Base-by-base conservation (phyloP, 1,140 invertebrate species). In the Trichonephila clavata region DNA sequence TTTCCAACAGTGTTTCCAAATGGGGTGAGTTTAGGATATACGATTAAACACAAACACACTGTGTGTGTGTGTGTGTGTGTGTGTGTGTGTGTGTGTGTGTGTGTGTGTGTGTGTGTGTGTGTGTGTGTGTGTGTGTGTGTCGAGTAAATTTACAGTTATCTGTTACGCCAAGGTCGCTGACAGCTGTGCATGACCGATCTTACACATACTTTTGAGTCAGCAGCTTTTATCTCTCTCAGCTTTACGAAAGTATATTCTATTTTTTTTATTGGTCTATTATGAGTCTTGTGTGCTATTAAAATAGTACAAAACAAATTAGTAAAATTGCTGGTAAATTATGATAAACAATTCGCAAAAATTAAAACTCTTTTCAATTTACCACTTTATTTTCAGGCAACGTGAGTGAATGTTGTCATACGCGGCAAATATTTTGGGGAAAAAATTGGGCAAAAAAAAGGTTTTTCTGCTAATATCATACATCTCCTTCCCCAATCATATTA, bases 121-220 rank as follows among this genome's bases (percentile, higher is more conserved):
- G n/a, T n/a, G n/a, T n/a, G n/a, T n/a, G n/a, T n/a, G n/a, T n/a
- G n/a, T n/a, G n/a, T n/a, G n/a, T 39, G 80, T 59, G 50, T 59
- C 83, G 10, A 21, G 50, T 24, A 84, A 50, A 59, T 84, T 84
- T 84, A 84, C 57, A 59, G 59, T 50, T 59, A 59, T 57, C 43
- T 84, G 43, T 24, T 59, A 57, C 81, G 21, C 24, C 83, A 84
- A 84, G 83, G 83, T 84, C 50, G 83, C 43, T 84, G 83, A 84
- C 83, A 59, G 71, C 83, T 84, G 83, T 50, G 43, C 71, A 77
- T 77, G 71, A 14, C 18, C 27, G 10, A 77, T 18, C 32, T 27
- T 77, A 77, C 71, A 77, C 71, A 77, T 77, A 77, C 71, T 77
- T 32, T 77, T 18, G 71, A 77, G 27, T 77, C 71, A 77, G 27